phyloP scores from a whole-genome alignment of 2,888 invertebrate genomes.

The Lobophora halterata region DNA sequence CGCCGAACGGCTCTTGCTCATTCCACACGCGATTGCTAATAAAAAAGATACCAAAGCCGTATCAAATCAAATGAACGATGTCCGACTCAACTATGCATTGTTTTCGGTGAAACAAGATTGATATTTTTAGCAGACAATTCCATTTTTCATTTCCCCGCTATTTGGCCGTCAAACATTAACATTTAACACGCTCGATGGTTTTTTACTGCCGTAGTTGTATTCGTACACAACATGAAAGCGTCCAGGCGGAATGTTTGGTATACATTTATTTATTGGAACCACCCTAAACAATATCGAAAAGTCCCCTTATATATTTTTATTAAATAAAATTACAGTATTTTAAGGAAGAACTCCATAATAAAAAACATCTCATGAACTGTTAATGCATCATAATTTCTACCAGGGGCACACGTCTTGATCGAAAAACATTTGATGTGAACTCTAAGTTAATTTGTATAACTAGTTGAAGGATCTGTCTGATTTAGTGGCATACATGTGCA shows the following conservation, averaged over 20 bases:
- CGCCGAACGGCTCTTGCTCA: conserved; percentile 58
- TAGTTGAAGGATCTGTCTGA: too few relatives aligned
- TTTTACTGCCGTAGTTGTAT: conserved; percentile 29
- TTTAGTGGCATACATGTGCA: too few relatives aligned
- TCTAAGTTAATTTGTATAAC: too few relatives aligned
- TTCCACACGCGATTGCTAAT: conserved; percentile 63
- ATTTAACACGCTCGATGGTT: conserved; percentile 34
- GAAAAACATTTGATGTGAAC: too few relatives aligned
- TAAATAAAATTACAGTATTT: too few relatives aligned
- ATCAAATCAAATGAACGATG: conserved; percentile 42
- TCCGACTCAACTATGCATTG: conserved; percentile 34
- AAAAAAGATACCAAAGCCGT: conserved; percentile 50
- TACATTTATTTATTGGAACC: conserved; percentile 9
- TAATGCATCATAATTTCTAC: too few relatives aligned
- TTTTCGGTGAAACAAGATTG: conserved; percentile 33
- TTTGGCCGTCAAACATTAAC: conserved; percentile 32
- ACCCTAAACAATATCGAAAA: background rate
- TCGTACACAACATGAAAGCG: conserved; percentile 20
- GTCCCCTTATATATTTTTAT: too few relatives aligned
- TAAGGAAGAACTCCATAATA: too few relatives aligned
- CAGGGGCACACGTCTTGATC: too few relatives aligned
- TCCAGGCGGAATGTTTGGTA: conserved; percentile 14
- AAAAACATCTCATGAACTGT: too few relatives aligned
- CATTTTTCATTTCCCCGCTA: conserved; percentile 35
- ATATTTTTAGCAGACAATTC: conserved; percentile 38